Evolutionary conservation across 2,888 invertebrate species (phyloP).

Genomic region (Temnothorax rugatulus): DNA sequence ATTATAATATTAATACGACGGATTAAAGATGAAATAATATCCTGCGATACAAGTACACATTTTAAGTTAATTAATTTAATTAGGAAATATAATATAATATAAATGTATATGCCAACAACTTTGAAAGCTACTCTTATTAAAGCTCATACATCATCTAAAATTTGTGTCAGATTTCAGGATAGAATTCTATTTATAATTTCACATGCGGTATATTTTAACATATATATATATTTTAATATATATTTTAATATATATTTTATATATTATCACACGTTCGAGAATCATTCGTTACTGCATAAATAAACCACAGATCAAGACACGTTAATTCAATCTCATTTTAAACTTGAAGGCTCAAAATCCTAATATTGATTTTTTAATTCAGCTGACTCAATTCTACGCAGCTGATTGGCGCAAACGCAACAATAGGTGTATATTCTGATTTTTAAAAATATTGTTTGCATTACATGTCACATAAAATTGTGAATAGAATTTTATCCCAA

Average conservation of each 20-base stretch:
- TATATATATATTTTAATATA: background rate
- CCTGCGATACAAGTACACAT: background rate
- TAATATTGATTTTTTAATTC: background rate
- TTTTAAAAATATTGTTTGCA: background rate
- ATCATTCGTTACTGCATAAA: background rate
- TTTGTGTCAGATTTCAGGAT: background rate
- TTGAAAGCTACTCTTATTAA: background rate
- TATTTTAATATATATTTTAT: background rate
- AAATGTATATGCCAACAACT: conserved; percentile 4
- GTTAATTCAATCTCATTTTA: background rate
- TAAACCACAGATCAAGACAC: background rate
- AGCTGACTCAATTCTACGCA: background rate
- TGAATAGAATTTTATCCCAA: background rate
- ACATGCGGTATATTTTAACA: background rate
- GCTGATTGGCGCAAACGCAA: background rate
- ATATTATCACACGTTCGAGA: background rate
- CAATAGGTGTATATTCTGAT: background rate
- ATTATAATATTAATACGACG: background rate
- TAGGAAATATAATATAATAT: background rate
- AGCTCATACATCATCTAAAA: background rate
- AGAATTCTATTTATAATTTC: background rate
- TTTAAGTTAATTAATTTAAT: conserved; percentile 6
- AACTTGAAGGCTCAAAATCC: background rate
- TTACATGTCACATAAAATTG: background rate
- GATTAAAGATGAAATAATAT: background rate